Evolutionary conservation across 1,140 invertebrate genomes (phyloP), one percentile per base, ranked within the genome.

Genomic region (Thaumetopoea pityocampa): DNA sequence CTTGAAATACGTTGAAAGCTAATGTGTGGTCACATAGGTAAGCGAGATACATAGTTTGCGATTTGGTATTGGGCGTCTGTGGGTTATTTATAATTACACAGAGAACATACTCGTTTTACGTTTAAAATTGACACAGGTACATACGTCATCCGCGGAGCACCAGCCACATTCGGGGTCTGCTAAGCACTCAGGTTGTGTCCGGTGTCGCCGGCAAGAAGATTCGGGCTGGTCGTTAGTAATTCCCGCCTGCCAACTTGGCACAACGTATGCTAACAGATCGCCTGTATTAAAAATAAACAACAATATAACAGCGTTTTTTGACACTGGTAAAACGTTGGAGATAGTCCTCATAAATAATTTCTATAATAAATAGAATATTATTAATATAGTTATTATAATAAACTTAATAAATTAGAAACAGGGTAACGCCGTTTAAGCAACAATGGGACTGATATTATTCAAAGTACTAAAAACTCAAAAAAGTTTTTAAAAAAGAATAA

Each of bases 101-200:
- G 4, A 28, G 20, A 11, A 22, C n/a, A 8, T 14, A 38, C 8
- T 6, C 1, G 8, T 11, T 32, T 23, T 17, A 32, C n/a, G 29
- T 32, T 32, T 16, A 9, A 2, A 30, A 11, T 9, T 9, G 14
- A 12, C 2, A 7, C 19, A 24, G 14, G 15, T 29, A 65, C 64
- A 48, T 55, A 89, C 88, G 34, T 91, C 91, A 56, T 93, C 92
- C 17, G 92, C 92, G 1, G 91, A 92, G 81, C 96, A 98, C 94
- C 95, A 98, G 6, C 96, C 94, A 74, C 96, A 98, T 72, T 96
- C 94, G 0, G 95, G 94, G 86, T 98, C 95, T 0, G 93, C 91
- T 0, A 92, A 88, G 62, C 96, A 98, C 51, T 92, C 91, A 8
- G 91, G 89, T 43, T 92, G 88, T 14, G 89, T 90, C 36, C 88